Evolutionary conservation across 2,113 vertebrate genomes (phyloP).

Genomic region (Petaurus breviceps): DNA sequence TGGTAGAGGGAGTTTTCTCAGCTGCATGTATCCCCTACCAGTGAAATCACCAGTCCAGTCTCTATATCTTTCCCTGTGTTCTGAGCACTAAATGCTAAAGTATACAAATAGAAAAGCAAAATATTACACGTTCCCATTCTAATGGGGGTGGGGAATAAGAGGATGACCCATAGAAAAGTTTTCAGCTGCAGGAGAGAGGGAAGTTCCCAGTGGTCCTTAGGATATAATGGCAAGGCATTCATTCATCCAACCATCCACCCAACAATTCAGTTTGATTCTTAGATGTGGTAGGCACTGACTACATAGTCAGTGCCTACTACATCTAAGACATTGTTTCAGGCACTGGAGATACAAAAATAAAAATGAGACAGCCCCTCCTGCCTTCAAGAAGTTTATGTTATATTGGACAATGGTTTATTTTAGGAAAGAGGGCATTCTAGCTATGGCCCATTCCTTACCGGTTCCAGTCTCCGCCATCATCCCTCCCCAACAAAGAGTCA

Average conservation of each 20-base stretch:
- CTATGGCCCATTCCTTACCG: not conserved
- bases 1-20: not conserved
- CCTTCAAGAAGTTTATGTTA: not conserved
- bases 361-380: not conserved
- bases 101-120: not conserved
- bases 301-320: not conserved
- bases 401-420: not conserved
- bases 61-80: not conserved
- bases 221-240: not conserved
- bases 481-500: not conserved
- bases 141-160: not conserved
- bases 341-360: not conserved
- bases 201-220: not conserved
- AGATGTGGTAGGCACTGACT: too few relatives aligned
- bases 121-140: not conserved
- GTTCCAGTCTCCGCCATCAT: not conserved
- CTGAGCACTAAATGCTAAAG: not conserved
- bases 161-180: not conserved
- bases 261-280: not conserved
- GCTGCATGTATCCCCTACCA: not conserved
- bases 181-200: not conserved
- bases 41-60: not conserved
- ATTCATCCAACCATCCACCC: not conserved
- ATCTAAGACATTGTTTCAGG: not conserved
- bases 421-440: not conserved